Conservation (phyloP, 2,797 vertebrate species). For the Phataginus tetradactyla region DNA sequence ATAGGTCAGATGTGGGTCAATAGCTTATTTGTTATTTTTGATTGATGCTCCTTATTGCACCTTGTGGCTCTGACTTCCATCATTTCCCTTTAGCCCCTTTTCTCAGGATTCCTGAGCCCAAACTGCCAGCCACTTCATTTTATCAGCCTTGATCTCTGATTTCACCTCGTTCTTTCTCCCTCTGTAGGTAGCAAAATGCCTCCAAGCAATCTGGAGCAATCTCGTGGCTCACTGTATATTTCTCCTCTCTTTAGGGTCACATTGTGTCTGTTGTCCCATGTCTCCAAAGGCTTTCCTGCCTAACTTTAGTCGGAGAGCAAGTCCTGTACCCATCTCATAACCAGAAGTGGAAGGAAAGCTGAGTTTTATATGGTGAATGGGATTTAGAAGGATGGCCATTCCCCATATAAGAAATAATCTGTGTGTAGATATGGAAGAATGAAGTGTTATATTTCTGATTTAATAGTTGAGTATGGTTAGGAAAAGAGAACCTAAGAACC, state of each 20-base stretch:
- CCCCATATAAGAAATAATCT: neutral
- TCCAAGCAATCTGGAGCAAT: neutral
- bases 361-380: neutral
- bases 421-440: neutral
- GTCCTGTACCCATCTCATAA: neutral
- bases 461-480: neutral
- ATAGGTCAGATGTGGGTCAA: neutral
- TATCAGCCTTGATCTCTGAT: neutral
- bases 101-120: neutral
- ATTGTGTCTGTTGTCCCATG: neutral
- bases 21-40: constrained; percentile 16
- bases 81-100: neutral
- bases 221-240: neutral
- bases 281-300: neutral
- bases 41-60: neutral
- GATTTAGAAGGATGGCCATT: neutral
- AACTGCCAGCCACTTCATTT: neutral
- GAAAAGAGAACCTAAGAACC: neutral
- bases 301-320: neutral
- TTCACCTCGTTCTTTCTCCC: neutral
- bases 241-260: neutral
- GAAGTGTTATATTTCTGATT: neutral
- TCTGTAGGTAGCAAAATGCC: neutral
- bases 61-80: neutral
- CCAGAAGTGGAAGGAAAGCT: neutral